Percentiles rank a stretch among this genome's conserved stretches.
Evolutionary conservation across 2,113 vertebrate species (phyloP).

Genomic region (Leiothrix lutea): DNA sequence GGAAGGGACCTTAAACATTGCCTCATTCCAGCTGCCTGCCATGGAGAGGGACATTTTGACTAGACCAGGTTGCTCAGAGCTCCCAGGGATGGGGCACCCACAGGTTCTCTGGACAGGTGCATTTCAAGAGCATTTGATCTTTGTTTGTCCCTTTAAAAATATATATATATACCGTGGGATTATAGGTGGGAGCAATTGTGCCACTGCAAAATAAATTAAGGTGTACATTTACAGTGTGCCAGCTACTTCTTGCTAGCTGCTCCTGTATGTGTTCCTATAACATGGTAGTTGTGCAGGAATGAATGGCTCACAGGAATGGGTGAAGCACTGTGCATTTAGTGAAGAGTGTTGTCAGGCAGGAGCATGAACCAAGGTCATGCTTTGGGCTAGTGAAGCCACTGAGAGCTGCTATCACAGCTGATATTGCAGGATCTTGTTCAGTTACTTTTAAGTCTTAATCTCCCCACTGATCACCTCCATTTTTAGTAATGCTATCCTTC

Average conservation of each 20-base stretch:
- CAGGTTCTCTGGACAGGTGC: background rate
- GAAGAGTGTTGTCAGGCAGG: background rate
- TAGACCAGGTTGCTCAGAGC: background rate
- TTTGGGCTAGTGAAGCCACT: background rate
- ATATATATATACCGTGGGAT: background rate
- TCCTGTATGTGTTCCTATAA: fast-evolving
- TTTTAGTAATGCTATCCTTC: background rate
- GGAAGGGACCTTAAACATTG: background rate
- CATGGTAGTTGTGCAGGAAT: background rate
- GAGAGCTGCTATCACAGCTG: background rate
- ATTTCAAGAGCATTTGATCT: background rate
- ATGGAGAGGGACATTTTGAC: background rate
- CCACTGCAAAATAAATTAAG: background rate
- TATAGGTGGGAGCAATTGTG: background rate
- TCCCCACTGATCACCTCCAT: background rate
- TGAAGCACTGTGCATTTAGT: background rate
- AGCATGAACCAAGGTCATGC: background rate
- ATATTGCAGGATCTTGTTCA: background rate
- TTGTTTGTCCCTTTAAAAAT: background rate
- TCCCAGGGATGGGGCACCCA: background rate
- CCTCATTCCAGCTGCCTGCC: background rate
- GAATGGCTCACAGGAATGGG: background rate
- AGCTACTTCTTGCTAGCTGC: background rate
- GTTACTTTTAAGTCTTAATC: background rate
- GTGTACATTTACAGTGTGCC: background rate